phyloP scores from a whole-genome alignment of 1,140 invertebrate genomes.

The Ceratoteleas bidentatus region DNA sequence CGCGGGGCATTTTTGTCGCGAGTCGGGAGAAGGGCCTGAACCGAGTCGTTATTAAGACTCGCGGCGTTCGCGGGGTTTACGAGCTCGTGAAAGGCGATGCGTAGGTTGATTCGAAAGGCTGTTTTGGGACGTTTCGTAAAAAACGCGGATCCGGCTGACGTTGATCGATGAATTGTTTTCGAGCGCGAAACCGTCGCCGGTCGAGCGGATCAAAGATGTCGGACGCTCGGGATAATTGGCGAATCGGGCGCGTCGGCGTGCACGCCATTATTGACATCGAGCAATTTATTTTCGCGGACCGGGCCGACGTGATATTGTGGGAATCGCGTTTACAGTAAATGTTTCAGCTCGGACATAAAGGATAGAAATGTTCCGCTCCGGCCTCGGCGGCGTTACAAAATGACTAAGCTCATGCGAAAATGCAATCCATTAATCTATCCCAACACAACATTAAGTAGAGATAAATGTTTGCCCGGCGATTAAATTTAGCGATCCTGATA shows the following conservation, averaged over 20 bases:
- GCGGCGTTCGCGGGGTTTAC: constrained; percentile 59
- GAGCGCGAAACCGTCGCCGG: constrained; percentile 19
- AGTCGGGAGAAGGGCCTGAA: background rate
- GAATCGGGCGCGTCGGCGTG: constrained; percentile 18
- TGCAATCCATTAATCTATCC: too few species aligned
- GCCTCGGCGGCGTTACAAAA: constrained; percentile 53
- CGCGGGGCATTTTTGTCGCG: constrained; percentile 38
- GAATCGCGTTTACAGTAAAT: constrained; percentile 36
- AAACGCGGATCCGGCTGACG: constrained; percentile 10
- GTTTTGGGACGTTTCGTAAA: constrained; percentile 44
- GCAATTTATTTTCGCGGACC: constrained; percentile 44
- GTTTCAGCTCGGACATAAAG: too few species aligned
- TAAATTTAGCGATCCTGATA: too few species aligned
- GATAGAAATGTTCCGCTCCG: constrained; percentile 29
- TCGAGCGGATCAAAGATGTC: constrained; percentile 17
- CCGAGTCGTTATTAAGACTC: constrained; percentile 58
- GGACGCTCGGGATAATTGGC: constrained; percentile 22
- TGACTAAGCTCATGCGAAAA: constrained; percentile 53
- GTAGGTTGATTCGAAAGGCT: constrained; percentile 63
- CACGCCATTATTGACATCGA: constrained; percentile 48
- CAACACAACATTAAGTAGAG: too few species aligned
- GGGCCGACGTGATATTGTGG: constrained; percentile 41
- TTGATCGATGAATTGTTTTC: constrained; percentile 37
- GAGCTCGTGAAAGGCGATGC: constrained; percentile 66
- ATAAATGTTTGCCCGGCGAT: too few species aligned